Evolutionary conservation across 2,797 vertebrate species (phyloP), one percentile per base, ranked within the genome.

Genomic region (Delichon dasypus): DNA sequence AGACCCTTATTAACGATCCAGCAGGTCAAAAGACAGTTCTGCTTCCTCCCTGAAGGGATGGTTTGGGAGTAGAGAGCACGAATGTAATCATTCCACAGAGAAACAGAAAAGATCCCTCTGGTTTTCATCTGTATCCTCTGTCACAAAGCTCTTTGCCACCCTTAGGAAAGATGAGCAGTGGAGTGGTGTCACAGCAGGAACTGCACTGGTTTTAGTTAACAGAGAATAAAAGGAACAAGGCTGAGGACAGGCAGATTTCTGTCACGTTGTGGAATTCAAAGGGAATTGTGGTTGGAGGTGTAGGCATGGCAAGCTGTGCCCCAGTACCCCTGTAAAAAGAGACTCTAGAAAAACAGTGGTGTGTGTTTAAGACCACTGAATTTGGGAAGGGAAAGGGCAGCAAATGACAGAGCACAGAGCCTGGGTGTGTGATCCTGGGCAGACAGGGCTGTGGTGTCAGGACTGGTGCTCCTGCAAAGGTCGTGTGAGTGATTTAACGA

Each of bases 41-140:
- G 54, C 45, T 64, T 84, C 57, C 26, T 81, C 44, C 65, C 70
- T 61, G 4, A 84, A 86, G 76, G 44, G 34, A 2, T 68, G 66
- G 22, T 47, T 48, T 72, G 83, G 65, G 40, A 90, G 48, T 57
- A 38, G 57, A 66, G 72, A 20, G 17, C 1, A 0, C 8, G 26
- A 79, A 61, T 2, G 0, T 45, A 67, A 74, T 47, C 25, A 23
- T 48, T 29, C 36, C 5, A 1, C 0, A 0, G 6, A 53, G 47
- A 58, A 84, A 50, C 25, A 90, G 57, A 20, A 88, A n/a, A 38
- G 38, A 80, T 79, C n/a, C 34, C 18, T 79, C 74, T 5, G 29
- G 13, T 87, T 84, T 87, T 82, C 74, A 67, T 72, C 45, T 1
- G 0, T 58, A 26, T 60, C 53, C n/a, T 65, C 32, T 88, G 42